Evolutionary conservation across 1,140 invertebrate species (phyloP), one percentile per base, ranked within the genome.

Genomic region (Sycophaga agraensis): DNA sequence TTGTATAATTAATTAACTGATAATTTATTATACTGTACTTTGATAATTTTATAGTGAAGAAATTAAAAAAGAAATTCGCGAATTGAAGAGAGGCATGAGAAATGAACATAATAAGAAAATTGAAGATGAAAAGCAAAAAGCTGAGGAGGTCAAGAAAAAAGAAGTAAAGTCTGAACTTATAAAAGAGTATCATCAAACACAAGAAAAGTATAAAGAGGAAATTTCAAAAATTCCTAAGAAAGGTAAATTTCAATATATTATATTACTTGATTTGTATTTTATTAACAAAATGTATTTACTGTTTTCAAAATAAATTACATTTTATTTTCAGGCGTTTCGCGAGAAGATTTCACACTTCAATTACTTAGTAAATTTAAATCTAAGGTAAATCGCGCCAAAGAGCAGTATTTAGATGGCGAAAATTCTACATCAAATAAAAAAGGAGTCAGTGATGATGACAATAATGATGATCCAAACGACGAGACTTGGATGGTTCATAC

Each of bases 321-420:
- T 12, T 12, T 45, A 34, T 22, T 60, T 35, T 26, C 22, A 80
- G 78, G 74, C 19, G 16, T 49, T 37, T 73, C 70, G 1, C 72
- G 87, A 40, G 89, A 91, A 77, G 75, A 84, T 64, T 88, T 88
- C 66, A 96, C 94, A 0, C 76, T 95, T 43, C 80, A 87, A 34
- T 72, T 97, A 24, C 76, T 98, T 39, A 86, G 86, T 0, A 93
- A 93, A 76, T 98, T 98, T 71, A 89, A 89, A 74, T 86, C 82
- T 3, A 93, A 91, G 78, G 76, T 97, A 22, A 82, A 86, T 43
- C 81, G 80, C 4, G 85, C 85, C 0, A 90, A 89, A 71, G 84
- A 89, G 66, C 85, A 85, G 59, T 61, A 58, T 42, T 4, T 68
- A 65, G 35, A 70, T 11, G 74, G 16, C 68, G 76, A 39, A 28